These are phyloP conservation scores for Phylloscopus collybita DNA, from an alignment of 2,797 vertebrate genomes.

Conservation along the genomic window DNA sequence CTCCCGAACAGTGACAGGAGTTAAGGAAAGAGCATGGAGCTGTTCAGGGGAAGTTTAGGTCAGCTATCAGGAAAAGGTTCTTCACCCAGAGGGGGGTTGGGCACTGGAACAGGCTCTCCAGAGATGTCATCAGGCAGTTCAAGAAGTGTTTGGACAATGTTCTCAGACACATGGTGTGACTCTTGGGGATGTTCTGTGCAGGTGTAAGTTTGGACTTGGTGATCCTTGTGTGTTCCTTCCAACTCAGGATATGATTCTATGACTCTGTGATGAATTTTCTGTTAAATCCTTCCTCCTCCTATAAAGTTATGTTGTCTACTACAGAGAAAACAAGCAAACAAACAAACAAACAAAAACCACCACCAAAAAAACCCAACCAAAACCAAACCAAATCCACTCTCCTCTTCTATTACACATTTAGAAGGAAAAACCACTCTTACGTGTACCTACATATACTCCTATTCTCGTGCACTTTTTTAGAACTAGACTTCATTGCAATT, in stretches of 20 bases:
- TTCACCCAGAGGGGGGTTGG: background rate
- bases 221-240: background rate
- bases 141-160: background rate
- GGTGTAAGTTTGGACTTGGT: background rate
- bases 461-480: background rate
- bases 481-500: background rate
- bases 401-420: background rate
- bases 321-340: too few relatives aligned
- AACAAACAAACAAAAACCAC: too few relatives aligned
- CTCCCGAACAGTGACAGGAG: background rate
- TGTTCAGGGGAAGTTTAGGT: background rate
- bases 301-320: background rate
- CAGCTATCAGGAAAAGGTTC: background rate
- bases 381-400: too few relatives aligned
- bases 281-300: background rate
- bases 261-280: background rate
- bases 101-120: background rate
- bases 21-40: too few relatives aligned
- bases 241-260: background rate
- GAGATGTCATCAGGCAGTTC: rapidly evolving
- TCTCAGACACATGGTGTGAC: background rate
- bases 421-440: rapidly evolving
- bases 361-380: too few relatives aligned
- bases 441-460: background rate
- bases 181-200: background rate